A percentile compares a stretch with the other conserved stretches of the same genome.
Evolutionary conservation across 2,113 vertebrate species (phyloP).

Genomic region (Capricornis sumatraensis): DNA sequence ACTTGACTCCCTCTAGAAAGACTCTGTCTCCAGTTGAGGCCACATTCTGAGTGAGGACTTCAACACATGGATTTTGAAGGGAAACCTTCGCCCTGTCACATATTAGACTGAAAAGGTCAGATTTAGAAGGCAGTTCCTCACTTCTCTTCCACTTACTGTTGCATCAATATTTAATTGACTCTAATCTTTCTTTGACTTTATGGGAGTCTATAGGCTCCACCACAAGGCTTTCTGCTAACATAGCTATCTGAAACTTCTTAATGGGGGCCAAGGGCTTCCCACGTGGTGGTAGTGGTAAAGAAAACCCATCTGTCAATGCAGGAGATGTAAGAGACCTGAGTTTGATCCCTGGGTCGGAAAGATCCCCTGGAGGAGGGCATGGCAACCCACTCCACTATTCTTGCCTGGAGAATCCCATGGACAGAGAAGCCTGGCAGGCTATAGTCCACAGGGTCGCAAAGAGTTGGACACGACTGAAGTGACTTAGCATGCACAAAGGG

Average conservation of each 20-base stretch:
- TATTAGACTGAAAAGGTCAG: background rate
- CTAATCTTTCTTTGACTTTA: background rate
- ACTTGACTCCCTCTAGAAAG: background rate
- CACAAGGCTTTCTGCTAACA: background rate
- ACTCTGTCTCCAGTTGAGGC: background rate
- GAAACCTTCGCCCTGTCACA: background rate
- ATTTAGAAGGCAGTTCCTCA: background rate
- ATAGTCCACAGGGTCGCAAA: background rate
- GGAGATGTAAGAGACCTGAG: background rate
- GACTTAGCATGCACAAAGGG: background rate
- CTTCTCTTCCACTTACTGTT: background rate
- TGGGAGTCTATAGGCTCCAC: background rate
- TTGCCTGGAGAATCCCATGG: background rate
- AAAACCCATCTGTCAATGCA: background rate
- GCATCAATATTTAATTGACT: background rate
- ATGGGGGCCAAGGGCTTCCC: background rate
- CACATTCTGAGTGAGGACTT: background rate
- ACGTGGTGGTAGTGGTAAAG: background rate
- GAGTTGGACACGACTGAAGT: background rate
- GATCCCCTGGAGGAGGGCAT: background rate
- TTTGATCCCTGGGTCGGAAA: background rate
- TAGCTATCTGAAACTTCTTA: background rate
- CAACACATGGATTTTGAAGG: background rate
- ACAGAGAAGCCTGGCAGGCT: background rate
- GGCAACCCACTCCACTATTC: background rate